Evolutionary conservation across 2,797 vertebrate species (phyloP).

Genomic region (Myotis vivesi): DNA sequence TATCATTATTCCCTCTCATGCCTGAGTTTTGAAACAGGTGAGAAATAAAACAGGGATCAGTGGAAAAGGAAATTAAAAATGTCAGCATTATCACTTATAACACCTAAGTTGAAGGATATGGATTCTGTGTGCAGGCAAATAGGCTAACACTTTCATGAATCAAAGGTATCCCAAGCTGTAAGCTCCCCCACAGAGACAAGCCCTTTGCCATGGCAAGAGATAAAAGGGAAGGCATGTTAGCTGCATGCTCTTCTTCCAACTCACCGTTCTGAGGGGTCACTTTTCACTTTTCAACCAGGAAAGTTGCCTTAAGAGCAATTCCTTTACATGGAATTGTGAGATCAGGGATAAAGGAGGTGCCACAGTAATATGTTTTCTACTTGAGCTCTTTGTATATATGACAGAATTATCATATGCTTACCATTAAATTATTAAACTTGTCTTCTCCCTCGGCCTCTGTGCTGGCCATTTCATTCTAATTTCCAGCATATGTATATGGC

Average conservation of each 20-base stretch:
- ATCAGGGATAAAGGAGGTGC: background rate
- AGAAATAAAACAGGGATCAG: background rate
- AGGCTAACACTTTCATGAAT: background rate
- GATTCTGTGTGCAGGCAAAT: background rate
- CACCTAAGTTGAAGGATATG: background rate
- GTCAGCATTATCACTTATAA: background rate
- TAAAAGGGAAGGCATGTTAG: fast-evolving
- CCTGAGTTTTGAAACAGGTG: background rate
- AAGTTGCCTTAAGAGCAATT: background rate
- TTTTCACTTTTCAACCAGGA: background rate
- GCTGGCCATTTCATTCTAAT: background rate
- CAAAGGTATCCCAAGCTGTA: background rate
- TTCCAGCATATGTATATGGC: background rate
- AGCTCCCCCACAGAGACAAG: background rate
- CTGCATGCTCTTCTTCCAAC: background rate
- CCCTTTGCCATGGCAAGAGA: background rate
- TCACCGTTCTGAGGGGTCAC: background rate
- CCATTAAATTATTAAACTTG: background rate
- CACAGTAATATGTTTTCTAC: background rate
- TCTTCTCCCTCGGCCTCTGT: background rate
- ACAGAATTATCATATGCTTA: background rate
- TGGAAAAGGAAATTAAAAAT: conserved; percentile 28
- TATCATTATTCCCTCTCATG: background rate
- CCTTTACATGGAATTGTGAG: background rate
- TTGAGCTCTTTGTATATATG: background rate